These are phyloP conservation scores for Hypselothyrea guttata DNA, from an alignment of 2,888 invertebrate genomes.

Conservation along the genomic window DNA sequence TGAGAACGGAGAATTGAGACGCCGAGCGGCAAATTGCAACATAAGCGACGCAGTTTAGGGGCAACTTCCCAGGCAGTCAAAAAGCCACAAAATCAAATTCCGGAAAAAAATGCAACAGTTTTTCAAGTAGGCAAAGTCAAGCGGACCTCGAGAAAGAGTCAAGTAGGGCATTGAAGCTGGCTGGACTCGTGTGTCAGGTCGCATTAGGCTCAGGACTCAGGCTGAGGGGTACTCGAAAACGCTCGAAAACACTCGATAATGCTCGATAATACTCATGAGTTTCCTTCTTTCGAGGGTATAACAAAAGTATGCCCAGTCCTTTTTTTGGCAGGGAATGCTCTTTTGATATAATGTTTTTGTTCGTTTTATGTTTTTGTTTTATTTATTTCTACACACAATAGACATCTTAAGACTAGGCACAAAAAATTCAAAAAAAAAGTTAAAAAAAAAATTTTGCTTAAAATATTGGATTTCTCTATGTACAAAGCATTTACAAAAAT, in stretches of 20 bases:
- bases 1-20: slow-evolving; percentile 4
- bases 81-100: not conserved
- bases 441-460: slow-evolving; percentile 27
- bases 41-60: slow-evolving; percentile 68
- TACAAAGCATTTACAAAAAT: slow-evolving; percentile 74
- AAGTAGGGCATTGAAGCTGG: slow-evolving; percentile 23
- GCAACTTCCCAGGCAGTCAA: slow-evolving; percentile 53
- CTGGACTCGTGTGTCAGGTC: slow-evolving; percentile 66
- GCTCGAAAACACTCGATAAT: slow-evolving; percentile 7
- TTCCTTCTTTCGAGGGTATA: slow-evolving; percentile 10
- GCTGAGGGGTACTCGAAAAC: slow-evolving; percentile 20
- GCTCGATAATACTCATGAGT: no score
- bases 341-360: slow-evolving; percentile 23
- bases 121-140: slow-evolving; percentile 29
- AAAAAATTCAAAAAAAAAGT: slow-evolving; percentile 49
- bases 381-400: slow-evolving; percentile 66
- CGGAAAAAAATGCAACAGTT: slow-evolving; percentile 65
- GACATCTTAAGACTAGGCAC: slow-evolving; percentile 66
- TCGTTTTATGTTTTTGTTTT: slow-evolving; percentile 36
- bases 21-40: slow-evolving; percentile 44
- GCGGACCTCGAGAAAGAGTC: slow-evolving; percentile 17
- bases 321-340: slow-evolving; percentile 18
- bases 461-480: slow-evolving; percentile 37
- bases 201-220: slow-evolving; percentile 61
- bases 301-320: no score